Evolutionary conservation across 1,140 invertebrate species (phyloP).

Genomic region (Potamilus streckersoni): DNA sequence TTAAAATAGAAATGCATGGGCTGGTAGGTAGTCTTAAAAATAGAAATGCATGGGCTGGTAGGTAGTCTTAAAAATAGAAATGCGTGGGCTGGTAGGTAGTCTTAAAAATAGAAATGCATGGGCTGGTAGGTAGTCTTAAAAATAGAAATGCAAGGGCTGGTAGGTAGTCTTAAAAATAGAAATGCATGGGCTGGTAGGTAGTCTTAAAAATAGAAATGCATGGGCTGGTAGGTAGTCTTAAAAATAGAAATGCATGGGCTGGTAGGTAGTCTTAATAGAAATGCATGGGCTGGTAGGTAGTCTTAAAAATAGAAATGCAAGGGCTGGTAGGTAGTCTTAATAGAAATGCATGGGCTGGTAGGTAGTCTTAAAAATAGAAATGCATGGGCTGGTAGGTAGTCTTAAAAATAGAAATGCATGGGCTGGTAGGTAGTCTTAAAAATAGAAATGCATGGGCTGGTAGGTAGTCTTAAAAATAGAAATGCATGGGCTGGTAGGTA

Average conservation of each 20-base stretch:
- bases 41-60: no score
- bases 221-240: conserved; percentile 70
- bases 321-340: conserved; percentile 70
- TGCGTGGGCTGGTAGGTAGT: conserved; percentile 72
- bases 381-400: conserved; percentile 72
- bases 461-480: conserved; percentile 38
- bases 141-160: no score
- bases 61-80: conserved; percentile 5
- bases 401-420: no score
- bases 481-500: conserved; percentile 73
- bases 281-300: conserved; percentile 73
- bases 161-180: conserved; percentile 38
- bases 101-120: no score
- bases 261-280: conserved; percentile 66
- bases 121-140: conserved; percentile 69
- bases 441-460: no score
- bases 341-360: no score
- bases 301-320: no score
- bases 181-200: conserved; percentile 73
- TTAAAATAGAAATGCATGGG: no score
- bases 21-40: conserved; percentile 68
- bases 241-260: no score
- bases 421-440: conserved; percentile 69
- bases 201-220: no score
- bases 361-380: conserved; percentile 5